Evolutionary conservation across 2,888 invertebrate species (phyloP), one percentile per base, ranked within the genome.

Genomic region (Hypolimnas misippus): DNA sequence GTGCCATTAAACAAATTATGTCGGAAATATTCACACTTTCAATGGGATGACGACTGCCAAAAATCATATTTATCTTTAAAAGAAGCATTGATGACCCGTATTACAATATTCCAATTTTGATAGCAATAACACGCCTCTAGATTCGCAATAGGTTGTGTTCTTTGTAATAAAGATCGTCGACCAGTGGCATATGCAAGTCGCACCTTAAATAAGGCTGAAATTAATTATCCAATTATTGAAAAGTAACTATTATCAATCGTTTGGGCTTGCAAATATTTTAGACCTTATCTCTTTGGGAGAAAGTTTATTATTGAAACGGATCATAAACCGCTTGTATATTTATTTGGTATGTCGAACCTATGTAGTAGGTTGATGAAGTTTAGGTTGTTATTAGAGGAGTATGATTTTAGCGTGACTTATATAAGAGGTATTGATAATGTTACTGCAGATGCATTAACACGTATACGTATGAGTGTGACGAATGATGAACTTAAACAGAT

Each of bases 181-280:
- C 69, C 71, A 1, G 56, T 70, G 3, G 71, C 69, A 14, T 70
- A 65, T 50, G 62, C 69, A 0, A 72, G 71, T 31, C 5, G 69
- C 14, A 14, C 55, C n/a, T 50, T 71, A 56, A 68, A 69, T 52
- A 67, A 65, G 21, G 57, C 65, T 0, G 71, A 71, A 60, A 29
- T 8, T 17, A 67, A 65, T 14, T 70, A 70, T 38, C 65, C 63
- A 12, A 57, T 57, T 7, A 63, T 68, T n/a, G 40, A 65, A 51
- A 70, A 70, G 17, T 65, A 70, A 19, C 38, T 68, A 5, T n/a
- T 68, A 8, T 57, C 68, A 12, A 64, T 67, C 12, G 66, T 71
- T 1, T 66, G 68, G 68, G 14, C 54, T 14, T 31, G 64, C 5
- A 69, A 69, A 46, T 59, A 68, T 42, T 67, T 70, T 53, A 29